Percentiles rank a stretch among this genome's conserved stretches.
These are phyloP conservation scores for Caenorhabditis angaria DNA, from an alignment of 2,888 invertebrate species.

Conservation along the genomic window DNA sequence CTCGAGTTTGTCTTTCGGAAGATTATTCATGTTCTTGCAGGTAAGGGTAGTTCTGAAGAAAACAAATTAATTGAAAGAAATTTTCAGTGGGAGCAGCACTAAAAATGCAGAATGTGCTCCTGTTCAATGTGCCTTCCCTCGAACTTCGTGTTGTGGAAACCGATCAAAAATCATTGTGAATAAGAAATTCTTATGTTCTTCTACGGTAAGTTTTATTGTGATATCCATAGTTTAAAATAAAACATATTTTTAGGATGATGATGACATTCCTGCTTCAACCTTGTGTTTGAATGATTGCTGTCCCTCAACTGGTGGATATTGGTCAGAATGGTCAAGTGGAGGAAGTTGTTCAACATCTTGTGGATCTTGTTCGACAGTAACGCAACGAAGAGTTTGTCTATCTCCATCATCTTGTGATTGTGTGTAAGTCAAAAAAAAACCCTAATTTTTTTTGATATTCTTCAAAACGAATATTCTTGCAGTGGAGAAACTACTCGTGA, in stretches of 20 bases:
- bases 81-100: slow-evolving; percentile 42
- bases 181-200: slow-evolving; percentile 24
- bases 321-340: slow-evolving; percentile 51
- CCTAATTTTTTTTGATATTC: too few species aligned
- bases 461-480: background rate
- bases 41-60: slow-evolving; percentile 14
- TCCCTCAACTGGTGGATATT: slow-evolving; percentile 50
- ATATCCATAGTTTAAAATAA: too few species aligned
- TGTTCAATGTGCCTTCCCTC: slow-evolving; percentile 33
- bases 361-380: slow-evolving; percentile 45
- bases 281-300: slow-evolving; percentile 41
- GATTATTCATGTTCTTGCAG: slow-evolving; percentile 42
- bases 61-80: background rate
- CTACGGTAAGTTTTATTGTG: slow-evolving; percentile 6
- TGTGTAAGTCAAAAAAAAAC: slow-evolving; percentile 22
- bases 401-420: slow-evolving; percentile 38
- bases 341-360: slow-evolving; percentile 42
- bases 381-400: slow-evolving; percentile 28
- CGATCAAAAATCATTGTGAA: slow-evolving; percentile 35
- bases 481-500: slow-evolving; percentile 32
- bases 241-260: slow-evolving; percentile 20
- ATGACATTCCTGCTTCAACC: slow-evolving; percentile 31
- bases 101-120: slow-evolving; percentile 46
- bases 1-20: slow-evolving; percentile 39
- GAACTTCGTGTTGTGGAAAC: slow-evolving; percentile 42